These are phyloP conservation scores for Phenganax marumi DNA, from an alignment of 92 coral and sea anemone genomes.

Conservation along the genomic window DNA sequence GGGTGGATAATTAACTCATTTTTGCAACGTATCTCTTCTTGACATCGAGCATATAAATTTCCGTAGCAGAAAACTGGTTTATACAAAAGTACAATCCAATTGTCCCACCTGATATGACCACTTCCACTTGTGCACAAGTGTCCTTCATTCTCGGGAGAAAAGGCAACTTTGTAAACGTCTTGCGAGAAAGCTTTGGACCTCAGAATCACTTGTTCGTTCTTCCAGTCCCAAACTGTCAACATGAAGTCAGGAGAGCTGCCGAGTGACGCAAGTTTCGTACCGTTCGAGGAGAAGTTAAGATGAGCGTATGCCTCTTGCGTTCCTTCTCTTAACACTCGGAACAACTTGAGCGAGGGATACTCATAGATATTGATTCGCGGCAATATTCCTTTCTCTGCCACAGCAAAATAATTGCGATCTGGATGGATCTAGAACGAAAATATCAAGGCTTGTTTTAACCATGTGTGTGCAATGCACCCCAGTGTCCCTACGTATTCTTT, in stretches of 20 bases:
- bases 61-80: neutral
- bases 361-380: slow-evolving; percentile 92
- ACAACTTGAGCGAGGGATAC: slow-evolving; percentile 88
- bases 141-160: slow-evolving; percentile 98
- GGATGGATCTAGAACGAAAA: slow-evolving; percentile 76
- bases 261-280: slow-evolving; percentile 88
- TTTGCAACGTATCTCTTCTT: too few relatives aligned
- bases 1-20: too few relatives aligned
- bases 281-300: slow-evolving; percentile 90
- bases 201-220: slow-evolving; percentile 76
- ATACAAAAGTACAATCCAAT: too few relatives aligned
- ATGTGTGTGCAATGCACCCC: too few relatives aligned
- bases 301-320: slow-evolving; percentile 93
- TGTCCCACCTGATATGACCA: slow-evolving; percentile 83
- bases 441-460: neutral
- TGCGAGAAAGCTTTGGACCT: slow-evolving; percentile 96
- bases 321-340: slow-evolving; percentile 90
- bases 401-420: slow-evolving; percentile 92
- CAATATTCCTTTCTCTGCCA: slow-evolving; percentile 91
- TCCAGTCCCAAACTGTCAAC: slow-evolving; percentile 99
- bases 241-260: slow-evolving; percentile 95
- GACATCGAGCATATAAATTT: too few relatives aligned
- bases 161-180: slow-evolving; percentile 91
- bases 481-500: too few relatives aligned
- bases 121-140: slow-evolving; percentile 92